Percentiles rank a stretch among this genome's conserved stretches.
These are phyloP conservation scores for Dastarcus helophoroides DNA, from an alignment of 2,888 invertebrate species.

Conservation along the genomic window DNA sequence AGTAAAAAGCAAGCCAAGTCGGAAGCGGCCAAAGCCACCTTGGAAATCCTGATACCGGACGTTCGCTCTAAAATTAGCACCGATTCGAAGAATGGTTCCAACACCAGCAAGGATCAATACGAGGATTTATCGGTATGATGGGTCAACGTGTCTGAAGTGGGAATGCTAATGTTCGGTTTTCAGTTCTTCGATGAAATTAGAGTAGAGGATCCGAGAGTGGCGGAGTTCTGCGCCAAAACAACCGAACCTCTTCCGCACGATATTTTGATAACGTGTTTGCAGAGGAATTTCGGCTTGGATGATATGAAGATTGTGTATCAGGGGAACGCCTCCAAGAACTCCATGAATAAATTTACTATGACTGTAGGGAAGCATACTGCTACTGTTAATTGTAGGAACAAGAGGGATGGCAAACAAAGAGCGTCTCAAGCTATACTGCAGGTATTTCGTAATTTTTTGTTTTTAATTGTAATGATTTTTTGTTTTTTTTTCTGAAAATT, in stretches of 20 bases:
- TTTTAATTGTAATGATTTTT: no score
- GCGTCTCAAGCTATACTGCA: conserved; percentile 91
- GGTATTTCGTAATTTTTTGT: no score
- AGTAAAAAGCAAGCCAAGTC: conserved; percentile 95
- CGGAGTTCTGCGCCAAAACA: conserved; percentile 91
- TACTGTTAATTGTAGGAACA: conserved; percentile 88
- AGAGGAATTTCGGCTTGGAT: conserved; percentile 84
- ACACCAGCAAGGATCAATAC: conserved; percentile 36
- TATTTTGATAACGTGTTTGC: conserved; percentile 81
- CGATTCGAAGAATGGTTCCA: conserved; percentile 41
- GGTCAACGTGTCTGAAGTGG: background rate
- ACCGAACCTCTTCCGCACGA: conserved; percentile 94
- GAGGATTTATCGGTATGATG: conserved; percentile 41
- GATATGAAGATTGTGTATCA: conserved; percentile 81
- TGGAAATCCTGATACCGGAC: conserved; percentile 87
- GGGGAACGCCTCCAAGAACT: conserved; percentile 69
- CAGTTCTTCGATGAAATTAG: conserved; percentile 86
- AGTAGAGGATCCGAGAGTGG: conserved; percentile 87
- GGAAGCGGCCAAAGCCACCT: conserved; percentile 79
- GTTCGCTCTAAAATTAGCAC: conserved; percentile 71
- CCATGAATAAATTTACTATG: conserved; percentile 91
- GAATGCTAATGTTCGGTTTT: no score
- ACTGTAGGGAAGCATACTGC: conserved; percentile 86
- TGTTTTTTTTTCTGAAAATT: no score
- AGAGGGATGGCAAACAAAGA: conserved; percentile 90